Conservation (phyloP, 2,797 vertebrate genomes). For the Capromys pilorides region DNA sequence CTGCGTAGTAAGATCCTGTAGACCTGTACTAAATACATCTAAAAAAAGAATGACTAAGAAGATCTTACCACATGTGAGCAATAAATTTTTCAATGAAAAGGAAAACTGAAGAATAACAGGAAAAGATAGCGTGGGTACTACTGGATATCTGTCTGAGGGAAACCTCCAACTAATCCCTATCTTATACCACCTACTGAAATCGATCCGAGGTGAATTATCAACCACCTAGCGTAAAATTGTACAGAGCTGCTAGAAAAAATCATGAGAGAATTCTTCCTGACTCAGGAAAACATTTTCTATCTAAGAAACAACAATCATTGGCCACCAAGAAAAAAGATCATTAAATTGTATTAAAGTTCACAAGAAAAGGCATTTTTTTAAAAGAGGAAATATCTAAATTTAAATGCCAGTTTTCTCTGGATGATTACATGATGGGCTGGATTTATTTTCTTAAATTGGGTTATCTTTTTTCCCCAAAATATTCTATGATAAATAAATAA, state of each 20-base stretch:
- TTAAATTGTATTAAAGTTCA: not conserved
- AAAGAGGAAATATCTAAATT: not conserved
- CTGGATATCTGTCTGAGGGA: not conserved
- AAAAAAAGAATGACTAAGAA: not conserved
- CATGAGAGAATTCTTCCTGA: not conserved
- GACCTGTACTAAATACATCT: no score
- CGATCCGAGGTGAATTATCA: not conserved
- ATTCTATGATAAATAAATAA: not conserved
- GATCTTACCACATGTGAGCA: not conserved
- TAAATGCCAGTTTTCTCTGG: not conserved
- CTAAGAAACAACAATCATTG: slow-evolving; percentile 22
- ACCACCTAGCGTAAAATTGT: not conserved
- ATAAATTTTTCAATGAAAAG: not conserved
- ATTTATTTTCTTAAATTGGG: slow-evolving; percentile 24
- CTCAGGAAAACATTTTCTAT: not conserved
- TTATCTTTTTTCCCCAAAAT: not conserved
- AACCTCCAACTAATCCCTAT: not conserved
- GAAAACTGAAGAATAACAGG: not conserved
- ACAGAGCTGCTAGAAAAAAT: not conserved
- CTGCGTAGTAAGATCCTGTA: no score
- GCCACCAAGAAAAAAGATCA: not conserved
- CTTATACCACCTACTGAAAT: not conserved
- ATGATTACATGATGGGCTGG: not conserved
- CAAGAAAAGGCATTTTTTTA: not conserved
- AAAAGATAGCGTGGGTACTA: not conserved